phyloP scores from a whole-genome alignment of 2,113 vertebrate species.

The Calypte anna region DNA sequence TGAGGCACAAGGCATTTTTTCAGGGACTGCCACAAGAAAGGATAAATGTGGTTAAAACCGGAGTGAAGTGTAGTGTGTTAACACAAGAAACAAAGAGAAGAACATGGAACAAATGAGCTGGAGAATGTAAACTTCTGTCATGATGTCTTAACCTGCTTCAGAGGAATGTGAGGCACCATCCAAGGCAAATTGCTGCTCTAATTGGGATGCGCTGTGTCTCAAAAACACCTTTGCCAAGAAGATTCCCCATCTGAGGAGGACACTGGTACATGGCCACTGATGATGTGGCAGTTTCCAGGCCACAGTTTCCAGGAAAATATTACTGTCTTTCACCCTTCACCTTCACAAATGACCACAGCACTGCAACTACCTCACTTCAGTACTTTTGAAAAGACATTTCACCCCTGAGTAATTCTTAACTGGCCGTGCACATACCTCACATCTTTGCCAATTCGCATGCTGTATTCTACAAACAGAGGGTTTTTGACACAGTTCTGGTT shows the following conservation, averaged over 20 bases:
- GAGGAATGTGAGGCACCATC: accelerated
- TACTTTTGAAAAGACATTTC: not conserved
- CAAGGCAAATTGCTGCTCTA: not conserved
- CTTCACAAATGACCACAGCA: not conserved
- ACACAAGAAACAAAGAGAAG: not conserved
- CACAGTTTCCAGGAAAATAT: not conserved
- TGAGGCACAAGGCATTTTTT: not conserved
- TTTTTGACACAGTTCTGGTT: not conserved
- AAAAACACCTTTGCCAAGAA: not conserved
- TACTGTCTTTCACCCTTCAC: not conserved
- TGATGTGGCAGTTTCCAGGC: not conserved
- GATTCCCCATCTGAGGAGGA: not conserved
- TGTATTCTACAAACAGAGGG: not conserved
- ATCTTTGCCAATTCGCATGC: not conserved
- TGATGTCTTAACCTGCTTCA: accelerated
- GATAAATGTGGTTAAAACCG: not conserved
- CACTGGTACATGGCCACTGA: not conserved
- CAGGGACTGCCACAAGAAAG: not conserved
- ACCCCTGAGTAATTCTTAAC: not conserved
- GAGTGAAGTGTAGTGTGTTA: not conserved
- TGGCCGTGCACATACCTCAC: not conserved
- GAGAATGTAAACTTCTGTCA: not conserved
- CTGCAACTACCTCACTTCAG: not conserved
- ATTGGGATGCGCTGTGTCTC: not conserved
- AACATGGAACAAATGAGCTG: not conserved